These are phyloP conservation scores for Netelia inedita DNA, from an alignment of 2,888 invertebrate species.

Conservation along the genomic window DNA sequence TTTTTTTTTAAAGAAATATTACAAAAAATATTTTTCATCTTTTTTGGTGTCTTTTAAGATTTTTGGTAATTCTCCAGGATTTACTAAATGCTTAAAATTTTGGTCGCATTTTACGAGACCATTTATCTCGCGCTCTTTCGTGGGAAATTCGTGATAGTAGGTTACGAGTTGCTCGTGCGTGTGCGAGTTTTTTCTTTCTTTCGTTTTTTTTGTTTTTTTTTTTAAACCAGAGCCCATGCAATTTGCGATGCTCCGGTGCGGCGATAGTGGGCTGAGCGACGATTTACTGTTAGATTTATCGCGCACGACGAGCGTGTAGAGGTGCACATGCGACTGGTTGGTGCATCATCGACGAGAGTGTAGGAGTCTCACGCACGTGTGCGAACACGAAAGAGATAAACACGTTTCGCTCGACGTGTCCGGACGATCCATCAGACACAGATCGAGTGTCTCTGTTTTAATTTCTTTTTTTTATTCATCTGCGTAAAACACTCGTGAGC, in stretches of 20 bases:
- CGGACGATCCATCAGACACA: not conserved
- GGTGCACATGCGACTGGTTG: not conserved
- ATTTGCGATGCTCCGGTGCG: slow-evolving; percentile 52
- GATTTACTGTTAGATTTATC: slow-evolving; percentile 76
- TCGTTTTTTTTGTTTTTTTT: slow-evolving; percentile 12
- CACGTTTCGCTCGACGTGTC: not conserved
- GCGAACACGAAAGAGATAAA: not conserved
- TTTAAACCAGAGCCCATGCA: slow-evolving; percentile 12
- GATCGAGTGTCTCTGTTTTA: not conserved
- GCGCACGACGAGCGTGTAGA: slow-evolving; percentile 37
- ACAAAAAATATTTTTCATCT: not conserved
- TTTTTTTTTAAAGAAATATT: slow-evolving; percentile 4
- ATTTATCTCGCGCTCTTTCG: slow-evolving; percentile 3
- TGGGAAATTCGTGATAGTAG: slow-evolving; percentile 1
- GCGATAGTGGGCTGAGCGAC: slow-evolving; percentile 29
- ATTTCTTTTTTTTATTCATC: too few species aligned
- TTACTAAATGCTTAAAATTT: not conserved
- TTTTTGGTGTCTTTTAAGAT: not conserved
- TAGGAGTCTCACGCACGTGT: not conserved
- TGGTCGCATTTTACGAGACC: not conserved
- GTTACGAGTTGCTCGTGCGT: not conserved
- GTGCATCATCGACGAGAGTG: not conserved
- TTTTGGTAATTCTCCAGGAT: not conserved
- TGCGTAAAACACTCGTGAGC: too few species aligned
- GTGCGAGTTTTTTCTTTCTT: slow-evolving; percentile 2